phyloP scores from a whole-genome alignment of 1,140 invertebrate species.

The Choristoneura fumiferana region DNA sequence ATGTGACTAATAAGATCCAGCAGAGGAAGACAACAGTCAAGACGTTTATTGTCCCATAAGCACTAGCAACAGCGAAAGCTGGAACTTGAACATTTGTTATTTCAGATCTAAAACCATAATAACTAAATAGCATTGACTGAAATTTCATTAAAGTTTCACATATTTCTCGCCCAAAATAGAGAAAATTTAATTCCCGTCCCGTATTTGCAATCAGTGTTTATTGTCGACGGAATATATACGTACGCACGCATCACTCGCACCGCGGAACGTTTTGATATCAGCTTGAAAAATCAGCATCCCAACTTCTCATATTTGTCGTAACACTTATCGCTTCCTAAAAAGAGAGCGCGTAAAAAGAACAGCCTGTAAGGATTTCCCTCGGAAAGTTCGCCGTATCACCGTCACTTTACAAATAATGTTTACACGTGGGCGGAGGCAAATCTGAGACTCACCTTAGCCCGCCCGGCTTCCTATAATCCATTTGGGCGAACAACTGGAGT shows the following conservation, averaged over 20 bases:
- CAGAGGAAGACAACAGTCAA: too few relatives aligned
- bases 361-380: conserved; percentile 39
- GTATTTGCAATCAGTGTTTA: neutral
- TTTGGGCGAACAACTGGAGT: conserved; percentile 70
- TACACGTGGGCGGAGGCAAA: conserved; percentile 59
- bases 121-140: too few relatives aligned
- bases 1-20: too few relatives aligned
- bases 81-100: too few relatives aligned
- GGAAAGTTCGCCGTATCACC: conserved; percentile 49
- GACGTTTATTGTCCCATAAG: too few relatives aligned
- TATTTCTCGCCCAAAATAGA: too few relatives aligned
- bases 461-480: conserved; percentile 75
- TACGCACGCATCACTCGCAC: neutral
- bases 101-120: too few relatives aligned
- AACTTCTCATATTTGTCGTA: conserved; percentile 27
- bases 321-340: conserved; percentile 24
- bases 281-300: conserved; percentile 20
- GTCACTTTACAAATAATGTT: conserved; percentile 61
- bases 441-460: conserved; percentile 60
- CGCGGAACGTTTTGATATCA: conserved; percentile 20
- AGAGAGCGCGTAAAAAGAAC: conserved; percentile 25
- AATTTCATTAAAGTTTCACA: too few relatives aligned
- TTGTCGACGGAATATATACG: conserved; percentile 3
- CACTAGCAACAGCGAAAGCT: too few relatives aligned
- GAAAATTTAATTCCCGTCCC: neutral